These are phyloP conservation scores for Mythimna pallens DNA, from an alignment of 2,888 invertebrate species.

Conservation along the genomic window DNA sequence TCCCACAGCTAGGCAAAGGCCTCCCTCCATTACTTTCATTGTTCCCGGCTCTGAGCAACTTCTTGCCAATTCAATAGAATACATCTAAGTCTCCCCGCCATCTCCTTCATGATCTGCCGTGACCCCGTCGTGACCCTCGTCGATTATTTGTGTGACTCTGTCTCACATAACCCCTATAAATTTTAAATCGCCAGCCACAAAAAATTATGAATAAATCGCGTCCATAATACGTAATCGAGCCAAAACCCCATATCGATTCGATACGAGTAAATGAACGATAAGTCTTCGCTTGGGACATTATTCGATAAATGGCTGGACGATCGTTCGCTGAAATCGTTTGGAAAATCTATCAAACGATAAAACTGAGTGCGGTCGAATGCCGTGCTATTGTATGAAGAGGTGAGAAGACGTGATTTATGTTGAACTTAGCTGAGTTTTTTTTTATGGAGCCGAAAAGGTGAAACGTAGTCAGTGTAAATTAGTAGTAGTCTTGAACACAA, in stretches of 20 bases:
- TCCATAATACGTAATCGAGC: slow-evolving; percentile 49
- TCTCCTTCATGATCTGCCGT: no score
- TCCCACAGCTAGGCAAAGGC: no score
- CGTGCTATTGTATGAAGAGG: slow-evolving; percentile 55
- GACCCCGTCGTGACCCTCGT: no score
- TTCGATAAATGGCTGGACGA: slow-evolving; percentile 64
- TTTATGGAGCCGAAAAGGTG: neutral
- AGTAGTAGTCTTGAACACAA: no score
- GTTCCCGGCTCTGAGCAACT: no score
- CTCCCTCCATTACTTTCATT: no score
- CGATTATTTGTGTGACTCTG: no score
- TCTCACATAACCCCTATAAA: slow-evolving; percentile 17
- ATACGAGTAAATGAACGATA: slow-evolving; percentile 64
- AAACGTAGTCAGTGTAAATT: neutral
- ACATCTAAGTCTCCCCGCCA: no score
- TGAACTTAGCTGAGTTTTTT: slow-evolving; percentile 21
- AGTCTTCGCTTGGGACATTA: slow-evolving; percentile 64
- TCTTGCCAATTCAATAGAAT: no score
- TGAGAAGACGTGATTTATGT: slow-evolving; percentile 46
- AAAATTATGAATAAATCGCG: slow-evolving; percentile 60
- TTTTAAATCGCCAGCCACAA: slow-evolving; percentile 41
- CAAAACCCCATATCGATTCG: slow-evolving; percentile 52
- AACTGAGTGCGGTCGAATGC: slow-evolving; percentile 65
- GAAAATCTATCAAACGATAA: slow-evolving; percentile 70
- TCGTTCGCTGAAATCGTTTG: slow-evolving; percentile 69